Percentiles rank a stretch among this genome's conserved stretches.
Conservation (phyloP, 2,113 vertebrate species). For the Pedionomus torquatus region DNA sequence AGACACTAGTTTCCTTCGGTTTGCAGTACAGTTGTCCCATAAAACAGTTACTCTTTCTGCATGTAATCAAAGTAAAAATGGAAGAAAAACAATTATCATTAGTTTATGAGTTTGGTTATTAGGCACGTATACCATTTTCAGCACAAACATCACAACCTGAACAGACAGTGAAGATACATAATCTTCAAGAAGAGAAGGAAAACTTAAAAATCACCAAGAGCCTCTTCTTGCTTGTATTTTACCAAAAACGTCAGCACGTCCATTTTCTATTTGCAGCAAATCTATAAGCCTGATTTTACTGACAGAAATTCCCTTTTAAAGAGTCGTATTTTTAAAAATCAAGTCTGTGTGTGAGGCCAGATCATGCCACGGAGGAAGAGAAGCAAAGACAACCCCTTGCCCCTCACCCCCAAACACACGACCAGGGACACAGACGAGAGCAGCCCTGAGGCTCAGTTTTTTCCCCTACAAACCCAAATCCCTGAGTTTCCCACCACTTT, state of each 20-base stretch:
- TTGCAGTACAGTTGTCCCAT: background rate
- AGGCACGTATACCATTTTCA: background rate
- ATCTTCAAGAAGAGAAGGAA: background rate
- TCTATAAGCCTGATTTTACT: background rate
- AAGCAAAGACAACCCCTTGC: background rate
- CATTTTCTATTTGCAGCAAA: background rate
- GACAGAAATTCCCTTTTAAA: background rate
- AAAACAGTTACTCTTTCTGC: background rate
- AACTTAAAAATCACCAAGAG: background rate
- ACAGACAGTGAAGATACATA: background rate
- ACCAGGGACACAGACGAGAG: background rate
- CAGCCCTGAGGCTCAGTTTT: background rate
- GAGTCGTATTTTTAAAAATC: accelerated
- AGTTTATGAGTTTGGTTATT: background rate
- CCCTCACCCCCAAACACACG: background rate
- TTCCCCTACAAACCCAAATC: accelerated
- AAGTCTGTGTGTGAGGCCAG: accelerated
- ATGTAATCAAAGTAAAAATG: background rate
- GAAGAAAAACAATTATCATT: background rate
- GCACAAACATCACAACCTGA: background rate
- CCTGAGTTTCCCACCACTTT: accelerated
- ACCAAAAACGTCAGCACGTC: background rate
- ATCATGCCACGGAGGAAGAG: background rate
- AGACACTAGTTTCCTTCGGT: background rate
- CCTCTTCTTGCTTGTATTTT: background rate